Evolutionary conservation across 2,113 vertebrate genomes (phyloP), one percentile per base, ranked within the genome.

Genomic region (Pelodiscus sinensis): DNA sequence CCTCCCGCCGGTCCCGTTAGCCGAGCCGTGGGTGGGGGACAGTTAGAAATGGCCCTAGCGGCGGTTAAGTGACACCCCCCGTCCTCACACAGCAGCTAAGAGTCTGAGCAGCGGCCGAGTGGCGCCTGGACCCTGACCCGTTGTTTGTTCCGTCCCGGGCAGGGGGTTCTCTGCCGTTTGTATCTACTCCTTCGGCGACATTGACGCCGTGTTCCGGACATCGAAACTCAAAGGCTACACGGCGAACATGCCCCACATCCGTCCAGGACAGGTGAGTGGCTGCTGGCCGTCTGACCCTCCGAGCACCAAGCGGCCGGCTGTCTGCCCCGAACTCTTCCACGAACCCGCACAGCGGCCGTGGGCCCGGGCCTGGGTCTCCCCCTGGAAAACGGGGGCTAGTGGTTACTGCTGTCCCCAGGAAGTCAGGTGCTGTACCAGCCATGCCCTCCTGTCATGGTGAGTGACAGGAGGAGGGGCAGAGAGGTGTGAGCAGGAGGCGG

Each of bases 111-210:
- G 0, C 4, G 56, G 6, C 4, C 19, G 2, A 25, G 3, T 31
- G 83, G 58, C 38, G 15, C 0, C 0, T 8, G 4, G 52, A 73
- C 38, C 31, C 62, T 93, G 62, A 96, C 44, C 4, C 1, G 3
- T 8, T 50, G 2, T 1, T 8, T 55, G 51, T 92, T 79, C 24
- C 1, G 0, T 60, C 86, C 29, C 31, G 80, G 22, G 0, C 92
- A 99, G 99, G 99, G 99, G 99, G 85, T 98, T 98, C 71, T 99
- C 99, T 0, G 99, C 99, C 0, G 97, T 99, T 77, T 99, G 99
- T 0, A 97, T 99, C 84, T 99, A 99, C 86, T 98, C 98, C 1
- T 97, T 99, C 1, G 94, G 73, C 22, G 98, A 98, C 82, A 98
- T 99, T 15, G 98, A 99, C 82, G n/a, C 24, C 0, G 88, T 99